Conservation (phyloP, 1,140 invertebrate genomes). For the Aphaenogaster floridana region DNA sequence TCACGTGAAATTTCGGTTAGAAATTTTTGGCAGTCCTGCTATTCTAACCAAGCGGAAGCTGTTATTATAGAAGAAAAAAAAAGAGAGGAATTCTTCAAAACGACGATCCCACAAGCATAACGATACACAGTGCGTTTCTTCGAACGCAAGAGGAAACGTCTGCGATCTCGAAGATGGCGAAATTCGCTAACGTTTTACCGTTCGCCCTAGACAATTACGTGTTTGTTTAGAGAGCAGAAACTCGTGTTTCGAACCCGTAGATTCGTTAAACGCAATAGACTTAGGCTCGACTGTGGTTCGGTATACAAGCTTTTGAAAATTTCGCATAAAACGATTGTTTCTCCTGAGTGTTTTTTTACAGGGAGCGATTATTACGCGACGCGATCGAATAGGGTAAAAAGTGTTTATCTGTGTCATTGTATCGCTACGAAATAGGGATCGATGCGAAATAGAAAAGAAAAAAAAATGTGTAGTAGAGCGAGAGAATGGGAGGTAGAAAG, state of each 20-base stretch:
- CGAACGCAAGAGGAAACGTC: not conserved
- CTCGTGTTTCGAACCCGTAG: constrained; percentile 71
- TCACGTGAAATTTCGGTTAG: constrained; percentile 41
- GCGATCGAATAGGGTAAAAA: constrained; percentile 54
- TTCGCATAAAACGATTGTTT: constrained; percentile 54
- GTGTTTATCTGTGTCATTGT: constrained; percentile 58
- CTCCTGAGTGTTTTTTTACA: constrained; percentile 57
- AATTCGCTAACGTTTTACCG: constrained; percentile 76
- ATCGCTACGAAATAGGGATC: constrained; percentile 52
- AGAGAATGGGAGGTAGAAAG: not conserved
- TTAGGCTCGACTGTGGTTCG: constrained; percentile 76
- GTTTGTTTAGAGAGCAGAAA: constrained; percentile 81
- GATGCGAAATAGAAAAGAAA: constrained; percentile 39
- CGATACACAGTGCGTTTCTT: constrained; percentile 40
- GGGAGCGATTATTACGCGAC: constrained; percentile 47
- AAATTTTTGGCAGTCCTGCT: constrained; percentile 36
- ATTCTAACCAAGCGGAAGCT: constrained; percentile 42
- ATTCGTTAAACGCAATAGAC: constrained; percentile 74
- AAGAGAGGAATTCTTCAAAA: constrained; percentile 13
- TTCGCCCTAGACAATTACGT: constrained; percentile 81
- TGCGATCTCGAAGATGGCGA: constrained; percentile 52
- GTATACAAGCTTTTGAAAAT: constrained; percentile 69
- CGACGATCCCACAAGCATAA: constrained; percentile 54
- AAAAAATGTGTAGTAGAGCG: constrained; percentile 29
- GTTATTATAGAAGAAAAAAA: constrained; percentile 3